Evolutionary conservation across 2,113 vertebrate species (phyloP).

Genomic region (Alethe diademata): DNA sequence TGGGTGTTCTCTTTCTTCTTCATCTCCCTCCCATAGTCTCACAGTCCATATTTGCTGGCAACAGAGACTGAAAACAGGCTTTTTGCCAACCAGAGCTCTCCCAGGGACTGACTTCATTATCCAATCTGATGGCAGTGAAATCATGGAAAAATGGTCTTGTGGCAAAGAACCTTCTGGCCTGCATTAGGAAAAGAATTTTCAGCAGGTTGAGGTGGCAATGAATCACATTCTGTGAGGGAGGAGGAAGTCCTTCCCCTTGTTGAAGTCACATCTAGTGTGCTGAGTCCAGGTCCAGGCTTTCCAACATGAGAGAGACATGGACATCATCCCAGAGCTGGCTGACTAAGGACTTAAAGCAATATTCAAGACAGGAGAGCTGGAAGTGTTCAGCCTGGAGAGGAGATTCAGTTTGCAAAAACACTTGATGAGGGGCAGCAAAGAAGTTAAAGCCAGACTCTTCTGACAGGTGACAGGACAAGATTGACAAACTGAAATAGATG

Average conservation of each 20-base stretch:
- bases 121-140: background rate
- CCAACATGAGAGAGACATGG: background rate
- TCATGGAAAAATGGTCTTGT: background rate
- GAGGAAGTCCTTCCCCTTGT: fast-evolving
- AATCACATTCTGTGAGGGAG: background rate
- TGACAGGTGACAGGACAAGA: background rate
- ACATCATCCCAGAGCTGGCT: background rate
- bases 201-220: fast-evolving
- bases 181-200: background rate
- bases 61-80: background rate
- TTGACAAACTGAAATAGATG: background rate
- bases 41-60: background rate
- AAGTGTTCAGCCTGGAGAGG: background rate
- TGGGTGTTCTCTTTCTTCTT: background rate
- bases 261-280: background rate
- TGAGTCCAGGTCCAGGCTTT: background rate
- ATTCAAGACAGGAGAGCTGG: background rate
- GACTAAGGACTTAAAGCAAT: background rate
- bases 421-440: background rate
- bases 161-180: background rate
- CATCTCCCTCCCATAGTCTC: background rate
- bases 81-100: background rate
- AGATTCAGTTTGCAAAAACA: background rate
- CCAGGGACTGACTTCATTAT: background rate
- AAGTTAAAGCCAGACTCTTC: background rate